Conservation (phyloP, 1,140 invertebrate genomes). For the Neodiprion virginianus region DNA sequence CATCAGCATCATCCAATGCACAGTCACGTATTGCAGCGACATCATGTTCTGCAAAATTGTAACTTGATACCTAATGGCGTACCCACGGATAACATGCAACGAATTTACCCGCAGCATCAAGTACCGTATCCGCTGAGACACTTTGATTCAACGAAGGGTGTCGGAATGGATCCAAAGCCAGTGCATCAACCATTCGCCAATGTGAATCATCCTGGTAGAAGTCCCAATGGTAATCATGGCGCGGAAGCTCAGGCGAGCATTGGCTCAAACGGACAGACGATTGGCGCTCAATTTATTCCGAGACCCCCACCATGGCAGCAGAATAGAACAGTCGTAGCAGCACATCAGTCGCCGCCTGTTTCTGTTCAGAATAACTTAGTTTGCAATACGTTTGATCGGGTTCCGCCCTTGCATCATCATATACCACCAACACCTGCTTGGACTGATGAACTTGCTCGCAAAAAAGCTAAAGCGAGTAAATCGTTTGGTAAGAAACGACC, state of each 20-base stretch:
- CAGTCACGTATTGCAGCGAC: constrained; percentile 53
- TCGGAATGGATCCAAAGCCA: constrained; percentile 20
- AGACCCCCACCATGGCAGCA: constrained; percentile 72
- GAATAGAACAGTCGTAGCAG: constrained; percentile 54
- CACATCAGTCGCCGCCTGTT: constrained; percentile 43
- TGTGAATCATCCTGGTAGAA: constrained; percentile 43
- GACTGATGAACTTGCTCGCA: constrained; percentile 69
- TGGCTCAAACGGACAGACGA: constrained; percentile 43
- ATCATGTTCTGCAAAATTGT: constrained; percentile 51
- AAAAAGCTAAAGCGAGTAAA: constrained; percentile 67
- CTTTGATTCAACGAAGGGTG: constrained; percentile 42
- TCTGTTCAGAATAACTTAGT: constrained; percentile 47
- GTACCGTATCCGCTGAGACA: constrained; percentile 53
- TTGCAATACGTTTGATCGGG: constrained; percentile 67
- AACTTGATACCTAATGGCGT: constrained; percentile 48
- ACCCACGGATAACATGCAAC: constrained; percentile 61
- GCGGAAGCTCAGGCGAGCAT: constrained; percentile 39
- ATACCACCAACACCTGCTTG: constrained; percentile 67
- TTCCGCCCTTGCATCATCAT: constrained; percentile 76
- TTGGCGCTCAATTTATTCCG: constrained; percentile 52
- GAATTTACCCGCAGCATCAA: constrained; percentile 67
- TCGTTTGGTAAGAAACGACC: constrained; percentile 64
- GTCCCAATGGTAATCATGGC: constrained; percentile 41
- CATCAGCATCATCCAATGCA: constrained; percentile 52
- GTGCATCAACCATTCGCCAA: constrained; percentile 35